Evolutionary conservation across 2,797 vertebrate species (phyloP).

Genomic region (Manis pentadactyla): DNA sequence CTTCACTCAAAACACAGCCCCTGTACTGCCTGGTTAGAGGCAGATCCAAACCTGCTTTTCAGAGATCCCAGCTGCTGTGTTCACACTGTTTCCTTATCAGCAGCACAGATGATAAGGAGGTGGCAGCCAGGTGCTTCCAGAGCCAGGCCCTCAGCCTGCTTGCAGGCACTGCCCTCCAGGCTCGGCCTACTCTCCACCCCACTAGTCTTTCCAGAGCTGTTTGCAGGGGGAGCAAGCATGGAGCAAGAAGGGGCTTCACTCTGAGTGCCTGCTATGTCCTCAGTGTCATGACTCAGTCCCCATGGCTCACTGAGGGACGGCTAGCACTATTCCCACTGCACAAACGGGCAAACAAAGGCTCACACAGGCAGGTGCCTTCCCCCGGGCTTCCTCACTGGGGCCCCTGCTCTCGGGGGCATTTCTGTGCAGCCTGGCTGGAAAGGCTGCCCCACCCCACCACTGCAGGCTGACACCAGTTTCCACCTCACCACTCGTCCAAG

Average conservation of each 20-base stretch:
- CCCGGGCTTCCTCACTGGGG: not conserved
- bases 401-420: not conserved
- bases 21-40: not conserved
- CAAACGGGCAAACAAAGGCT: not conserved
- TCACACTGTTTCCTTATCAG: conserved; percentile 8
- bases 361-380: not conserved
- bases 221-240: not conserved
- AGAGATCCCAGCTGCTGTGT: not conserved
- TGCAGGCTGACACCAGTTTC: not conserved
- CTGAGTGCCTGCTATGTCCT: not conserved
- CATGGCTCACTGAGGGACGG: rapidly evolving
- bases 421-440: not conserved
- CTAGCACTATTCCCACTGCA: not conserved
- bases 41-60: not conserved
- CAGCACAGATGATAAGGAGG: not conserved
- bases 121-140: not conserved
- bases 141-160: not conserved
- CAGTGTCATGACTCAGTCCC: not conserved
- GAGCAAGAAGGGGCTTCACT: not conserved
- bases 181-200: not conserved
- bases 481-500: not conserved
- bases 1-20: not conserved
- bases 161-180: not conserved
- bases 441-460: not conserved
- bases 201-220: not conserved